Conservation (phyloP, 2,113 vertebrate genomes). For the Misgurnus mizolepis region DNA sequence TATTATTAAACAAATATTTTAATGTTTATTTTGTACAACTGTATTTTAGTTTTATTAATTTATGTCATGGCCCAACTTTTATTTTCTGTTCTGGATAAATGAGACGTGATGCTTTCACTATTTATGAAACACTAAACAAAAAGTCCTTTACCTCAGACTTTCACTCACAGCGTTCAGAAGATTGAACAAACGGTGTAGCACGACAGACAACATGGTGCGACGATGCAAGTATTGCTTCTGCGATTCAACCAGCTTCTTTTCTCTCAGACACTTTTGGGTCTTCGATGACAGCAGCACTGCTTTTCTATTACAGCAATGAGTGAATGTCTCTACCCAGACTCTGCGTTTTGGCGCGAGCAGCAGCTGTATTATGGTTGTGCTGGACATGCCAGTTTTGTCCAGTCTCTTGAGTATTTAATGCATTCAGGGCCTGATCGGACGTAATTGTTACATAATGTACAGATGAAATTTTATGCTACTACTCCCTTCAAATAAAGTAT, state of each 20-base stretch:
- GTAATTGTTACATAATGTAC: conserved; percentile 95
- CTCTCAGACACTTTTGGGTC: conserved; percentile 69
- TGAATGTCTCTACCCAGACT: conserved; percentile 61
- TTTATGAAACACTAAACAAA: conserved; percentile 67
- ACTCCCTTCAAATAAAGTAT: conserved; percentile 78
- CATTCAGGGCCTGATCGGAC: conserved; percentile 76
- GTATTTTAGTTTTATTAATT: conserved; percentile 64
- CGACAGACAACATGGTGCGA: conserved; percentile 46
- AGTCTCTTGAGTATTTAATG: conserved; percentile 77
- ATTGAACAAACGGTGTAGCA: conserved; percentile 42
- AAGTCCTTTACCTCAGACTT: conserved; percentile 81
- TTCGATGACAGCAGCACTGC: conserved; percentile 72
- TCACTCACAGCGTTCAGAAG: conserved; percentile 44
- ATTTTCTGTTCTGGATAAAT: conserved; percentile 45
- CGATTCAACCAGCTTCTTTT: conserved; percentile 80
- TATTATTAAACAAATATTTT: conserved; percentile 55
- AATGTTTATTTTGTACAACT: conserved; percentile 62
- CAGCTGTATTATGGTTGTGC: conserved; percentile 50
- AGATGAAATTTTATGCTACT: conserved; percentile 89
- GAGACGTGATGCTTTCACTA: conserved; percentile 42
- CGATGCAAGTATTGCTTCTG: conserved; percentile 40
- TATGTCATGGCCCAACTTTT: conserved; percentile 59
- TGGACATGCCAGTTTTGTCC: conserved; percentile 74
- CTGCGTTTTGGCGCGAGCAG: conserved; percentile 34
- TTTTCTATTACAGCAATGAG: conserved; percentile 77